Base-by-base conservation (phyloP, 2,888 invertebrate genomes). In the Aphrophora alni region DNA sequence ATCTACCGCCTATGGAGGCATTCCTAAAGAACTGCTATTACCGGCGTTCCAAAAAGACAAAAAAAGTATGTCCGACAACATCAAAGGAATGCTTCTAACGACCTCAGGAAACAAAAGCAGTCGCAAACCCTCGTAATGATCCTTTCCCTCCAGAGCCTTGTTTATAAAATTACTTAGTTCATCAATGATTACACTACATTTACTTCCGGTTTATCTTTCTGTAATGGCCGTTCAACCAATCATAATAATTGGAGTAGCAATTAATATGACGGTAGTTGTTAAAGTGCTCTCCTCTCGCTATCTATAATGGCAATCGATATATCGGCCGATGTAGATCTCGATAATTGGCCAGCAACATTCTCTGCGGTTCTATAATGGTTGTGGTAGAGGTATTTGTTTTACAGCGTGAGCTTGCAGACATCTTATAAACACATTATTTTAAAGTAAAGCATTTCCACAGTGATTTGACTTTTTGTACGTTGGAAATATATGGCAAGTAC, bases 281-380 rank as follows among this genome's bases (percentile, higher is more conserved):
- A 59, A 21, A 59, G 59, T 59, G 5, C 21, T 4, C 59, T 59
- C 59, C 59, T n/a, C 21, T 59, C 21, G 59, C 21, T 59, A 59
- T 59, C 59, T n/a, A 59, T 59, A 59, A 59, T 59, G 59, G 59
- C 59, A 21, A 59, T 59, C 59, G 59, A 59, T 59, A 59, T 21
- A 21, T 59, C 21, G 59, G 21, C 21, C 59, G 59, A 59, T 59
- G 59, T 59, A 59, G 59, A 59, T 59, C 59, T 59, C 59, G 59
- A 59, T 59, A 59, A 59, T 59, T 59, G 59, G 59, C 59, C 14
- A 14, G 44, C 44, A 21, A 21, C 59, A 59, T 59, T 59, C 59
- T 59, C 21, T 2, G 59, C 59, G 59, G 12, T 21, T 59, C 21
- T 5, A 21, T 59, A 59, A 59, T 59, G 59, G 59, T 4, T n/a